phyloP scores from a whole-genome alignment of 2,113 vertebrate species.

The Hemichromis elongatus region DNA sequence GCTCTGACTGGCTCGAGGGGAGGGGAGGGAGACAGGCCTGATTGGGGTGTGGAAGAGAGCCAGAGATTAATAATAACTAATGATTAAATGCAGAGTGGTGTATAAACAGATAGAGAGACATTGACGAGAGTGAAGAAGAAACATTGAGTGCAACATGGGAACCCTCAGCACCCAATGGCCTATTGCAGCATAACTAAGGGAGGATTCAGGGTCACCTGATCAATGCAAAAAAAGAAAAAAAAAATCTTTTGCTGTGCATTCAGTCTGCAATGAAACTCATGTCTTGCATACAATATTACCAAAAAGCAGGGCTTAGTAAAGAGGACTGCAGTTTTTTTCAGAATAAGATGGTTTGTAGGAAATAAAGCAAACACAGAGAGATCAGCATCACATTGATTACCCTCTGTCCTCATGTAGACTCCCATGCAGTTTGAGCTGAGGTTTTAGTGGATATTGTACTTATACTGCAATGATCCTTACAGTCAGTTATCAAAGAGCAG shows the following conservation, averaged over 20 bases:
- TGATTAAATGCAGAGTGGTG: neutral
- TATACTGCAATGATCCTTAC: neutral
- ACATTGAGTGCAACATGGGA: neutral
- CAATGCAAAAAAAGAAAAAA: neutral
- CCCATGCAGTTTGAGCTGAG: neutral
- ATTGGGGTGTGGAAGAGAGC: neutral
- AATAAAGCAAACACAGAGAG: neutral
- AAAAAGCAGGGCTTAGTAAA: neutral
- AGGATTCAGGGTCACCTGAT: neutral
- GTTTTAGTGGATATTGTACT: neutral
- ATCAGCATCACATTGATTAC: slow-evolving; percentile 4
- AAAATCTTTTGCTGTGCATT: neutral
- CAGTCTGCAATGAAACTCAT: neutral
- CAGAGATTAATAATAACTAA: neutral
- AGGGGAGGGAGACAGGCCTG: neutral
- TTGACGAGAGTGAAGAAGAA: neutral
- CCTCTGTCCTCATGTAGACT: neutral
- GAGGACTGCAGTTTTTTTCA: neutral
- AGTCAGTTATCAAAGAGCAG: slow-evolving; percentile 9
- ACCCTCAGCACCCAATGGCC: neutral
- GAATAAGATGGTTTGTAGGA: neutral
- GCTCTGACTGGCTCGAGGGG: neutral
- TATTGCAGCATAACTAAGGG: neutral
- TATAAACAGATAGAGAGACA: neutral
- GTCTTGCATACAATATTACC: neutral